Base-by-base conservation (phyloP, 2,888 invertebrate genomes). In the Drosophila sordidapex region DNA sequence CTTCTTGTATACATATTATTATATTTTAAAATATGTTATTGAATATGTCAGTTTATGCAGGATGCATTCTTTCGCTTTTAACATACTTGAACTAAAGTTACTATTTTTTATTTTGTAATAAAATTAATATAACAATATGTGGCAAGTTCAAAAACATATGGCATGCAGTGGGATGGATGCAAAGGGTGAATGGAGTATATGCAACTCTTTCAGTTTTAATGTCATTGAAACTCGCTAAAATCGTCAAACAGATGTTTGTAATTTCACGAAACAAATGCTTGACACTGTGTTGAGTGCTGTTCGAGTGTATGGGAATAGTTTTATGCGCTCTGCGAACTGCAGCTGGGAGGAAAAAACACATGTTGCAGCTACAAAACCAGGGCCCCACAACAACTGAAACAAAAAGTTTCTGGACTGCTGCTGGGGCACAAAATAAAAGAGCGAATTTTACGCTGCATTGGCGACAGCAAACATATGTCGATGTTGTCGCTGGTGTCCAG, bases 391-490 rank as follows among this genome's bases (percentile, higher is more conserved):
- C 38, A 58, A 21, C 31, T 58, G 21, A 15, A 59, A 31, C 56
- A 48, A 46, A 33, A 52, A 33, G 27, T 56, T 31, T 31, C 21
- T 31, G 6, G 29, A 21, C 5, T n/a, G 25, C 5, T n/a, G 25
- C 21, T 10, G 49, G 18, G 21, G 33, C 6, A 52, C 18, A 35
- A 53, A 64, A 63, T 75, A 76, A 76, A 78, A 66, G 57, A 79
- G 67, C 70, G 64, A 70, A 85, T 86, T 85, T 79, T 66, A 80
- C 86, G 86, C 81, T 86, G 87, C 83, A 86, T 83, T 83, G 86
- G 83, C 81, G 86, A 86, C 83, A 75, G 77, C 68, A 64, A 84
- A 84, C 82, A 84, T 82, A 81, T 83, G 81, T 78, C 81, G 81
- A 56, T 62, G 76, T 59, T 69, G 75, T 52, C 60, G 57, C 67